Base-by-base conservation (phyloP, 2,113 vertebrate species). In the Corythornis cristatus region DNA sequence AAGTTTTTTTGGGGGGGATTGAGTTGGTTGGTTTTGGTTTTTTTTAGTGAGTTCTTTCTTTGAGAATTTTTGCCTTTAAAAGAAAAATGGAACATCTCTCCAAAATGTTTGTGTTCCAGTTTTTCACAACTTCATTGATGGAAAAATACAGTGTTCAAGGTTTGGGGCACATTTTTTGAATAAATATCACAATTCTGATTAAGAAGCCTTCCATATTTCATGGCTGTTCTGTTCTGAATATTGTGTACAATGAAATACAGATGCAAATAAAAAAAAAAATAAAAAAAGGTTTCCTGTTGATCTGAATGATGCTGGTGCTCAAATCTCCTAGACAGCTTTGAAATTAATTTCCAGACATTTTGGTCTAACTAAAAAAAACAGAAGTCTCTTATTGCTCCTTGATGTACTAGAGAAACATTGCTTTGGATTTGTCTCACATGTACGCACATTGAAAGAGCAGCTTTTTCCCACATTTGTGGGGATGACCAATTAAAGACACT, bases 1-100 rank as follows among this genome's bases (percentile, higher is more conserved):
- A 56, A 82, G 33, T 8, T 15, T 0, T 0, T 3, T 68, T 31
- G 15, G 40, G 13, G 1, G 17, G 37, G 37, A 37, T 37, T 37
- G 37, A 37, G 37, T 37, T 37, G 37, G 37, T 37, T 37, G 35
- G 8, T 15, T 29, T 46, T 53, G 31, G 48, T 54, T 67, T 3
- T 67, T 68, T 58, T 26, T 25, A 84, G 40, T 8, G 37, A 15
- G 8, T 65, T 10, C 53, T 78, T 58, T 78, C 37, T 13, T 8
- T 40, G n/a, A 53, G 54, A 73, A 53, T 20, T 66, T 70, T 7
- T 31, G 4, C 20, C 81, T 84, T 26, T 19, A 74, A 82, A 72
- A 60, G 16, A 5, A 89, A 91, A 81, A 82, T 12, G 14, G n/a
- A 66, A 58, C 19, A 8, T 35, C 43, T 74, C 20, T 66, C 31